Evolutionary conservation across 2,797 vertebrate genomes (phyloP), one percentile per base, ranked within the genome.

Genomic region (Rhabdophis nuchalis): DNA sequence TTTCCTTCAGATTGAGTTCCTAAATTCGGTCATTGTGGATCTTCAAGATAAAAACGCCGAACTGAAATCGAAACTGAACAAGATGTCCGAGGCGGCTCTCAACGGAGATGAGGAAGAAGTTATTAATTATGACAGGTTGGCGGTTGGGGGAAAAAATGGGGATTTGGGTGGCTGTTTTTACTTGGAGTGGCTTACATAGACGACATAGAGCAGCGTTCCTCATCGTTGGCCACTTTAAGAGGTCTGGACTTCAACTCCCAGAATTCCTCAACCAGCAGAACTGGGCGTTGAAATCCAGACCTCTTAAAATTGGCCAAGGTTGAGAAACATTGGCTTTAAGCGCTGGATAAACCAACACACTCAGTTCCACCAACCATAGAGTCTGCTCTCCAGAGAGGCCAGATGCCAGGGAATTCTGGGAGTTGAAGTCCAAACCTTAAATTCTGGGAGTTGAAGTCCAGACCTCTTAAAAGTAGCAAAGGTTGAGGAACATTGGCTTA

Each of bases 21-120:
- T 99, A 90, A 99, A 99, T 93, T 99, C 99, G 0, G 99, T 99
- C 91, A 99, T 99, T 1, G 98, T 99, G 93, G 99, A 99, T 96
- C 98, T 99, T 94, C 99, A 99, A 93, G 97, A 97, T 94, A 99
- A 98, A 94, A 99, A 99, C 0, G 98, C 99, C 94, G 99, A 99
- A 90, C 93, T 99, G 95, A 99, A 99, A 97, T 95, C 97, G 94
- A 99, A 99, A 95, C 97, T 99, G 96, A 98, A 99, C 97, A 98
- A 98, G 96, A 98, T 99, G 96, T 98, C 98, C 1, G 97, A 99
- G 97, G 97, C 98, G 0, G 98, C 99, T 87, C 98, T 99, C 92
- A 99, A 99, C 0, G 99, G 99, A 94, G 98, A 98, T 0, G 98
- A 98, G 12, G 97, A 98, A 12, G 98, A 97, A 53, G 96, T 98